Conservation (phyloP, 2,888 invertebrate genomes). For the Orchesellides sinensis region DNA sequence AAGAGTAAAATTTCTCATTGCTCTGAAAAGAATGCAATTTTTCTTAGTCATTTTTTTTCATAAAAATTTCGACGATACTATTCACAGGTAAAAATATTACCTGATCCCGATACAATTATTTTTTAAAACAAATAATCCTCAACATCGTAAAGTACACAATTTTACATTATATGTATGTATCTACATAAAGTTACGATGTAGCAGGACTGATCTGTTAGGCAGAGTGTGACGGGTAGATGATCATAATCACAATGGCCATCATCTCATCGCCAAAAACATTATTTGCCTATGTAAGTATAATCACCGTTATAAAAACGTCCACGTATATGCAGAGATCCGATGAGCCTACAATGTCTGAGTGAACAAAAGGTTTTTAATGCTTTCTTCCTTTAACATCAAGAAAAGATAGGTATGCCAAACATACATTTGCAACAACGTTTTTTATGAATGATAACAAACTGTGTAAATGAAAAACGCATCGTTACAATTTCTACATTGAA, state of each 20-base stretch:
- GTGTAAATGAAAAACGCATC: too few species aligned
- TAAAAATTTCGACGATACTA: neutral
- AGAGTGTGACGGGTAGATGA: constrained; percentile 52
- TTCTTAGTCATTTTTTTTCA: neutral
- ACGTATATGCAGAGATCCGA: too few species aligned
- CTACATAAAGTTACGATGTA: neutral
- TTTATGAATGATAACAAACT: constrained; percentile 16
- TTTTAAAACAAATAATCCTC: neutral
- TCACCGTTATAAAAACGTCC: too few species aligned
- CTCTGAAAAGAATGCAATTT: constrained; percentile 5
- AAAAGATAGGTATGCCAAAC: neutral
- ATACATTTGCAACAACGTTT: too few species aligned
- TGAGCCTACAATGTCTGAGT: too few species aligned
- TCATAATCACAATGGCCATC: constrained; percentile 41
- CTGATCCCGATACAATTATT: too few species aligned
- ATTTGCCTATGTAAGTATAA: too few species aligned
- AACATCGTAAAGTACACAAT: neutral
- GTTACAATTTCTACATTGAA: too few species aligned
- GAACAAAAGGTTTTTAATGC: neutral
- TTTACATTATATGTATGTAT: too few species aligned
- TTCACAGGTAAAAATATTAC: too few species aligned
- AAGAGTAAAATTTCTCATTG: neutral
- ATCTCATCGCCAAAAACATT: too few species aligned
- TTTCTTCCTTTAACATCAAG: neutral
- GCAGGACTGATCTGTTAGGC: constrained; percentile 33